phyloP scores from a whole-genome alignment of 2,888 invertebrate genomes.

The Atethmia centrago region DNA sequence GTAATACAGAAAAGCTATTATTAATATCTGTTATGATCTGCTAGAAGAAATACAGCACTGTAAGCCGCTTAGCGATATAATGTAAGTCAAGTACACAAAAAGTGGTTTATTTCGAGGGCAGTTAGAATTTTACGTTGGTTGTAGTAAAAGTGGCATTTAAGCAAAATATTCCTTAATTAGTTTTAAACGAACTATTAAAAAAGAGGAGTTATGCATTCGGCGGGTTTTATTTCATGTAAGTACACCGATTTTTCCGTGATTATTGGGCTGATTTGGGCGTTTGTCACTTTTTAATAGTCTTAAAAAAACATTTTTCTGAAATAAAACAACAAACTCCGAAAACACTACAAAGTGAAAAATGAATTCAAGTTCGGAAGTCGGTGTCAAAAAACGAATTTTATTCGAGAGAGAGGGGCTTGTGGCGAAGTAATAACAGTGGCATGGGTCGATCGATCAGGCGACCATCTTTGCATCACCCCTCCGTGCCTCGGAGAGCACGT shows the following conservation, averaged over 20 bases:
- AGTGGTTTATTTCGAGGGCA: neutral
- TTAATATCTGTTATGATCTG: constrained; percentile 55
- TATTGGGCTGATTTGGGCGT: neutral
- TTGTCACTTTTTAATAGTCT: neutral
- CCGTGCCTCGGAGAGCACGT: too few species aligned
- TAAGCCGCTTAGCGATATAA: constrained; percentile 37
- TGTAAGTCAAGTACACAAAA: constrained; percentile 19
- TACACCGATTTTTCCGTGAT: neutral
- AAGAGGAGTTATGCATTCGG: neutral
- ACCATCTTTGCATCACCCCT: too few species aligned
- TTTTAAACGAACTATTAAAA: neutral
- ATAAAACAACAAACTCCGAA: neutral
- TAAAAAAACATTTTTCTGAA: neutral
- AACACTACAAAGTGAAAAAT: neutral
- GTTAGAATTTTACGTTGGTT: neutral
- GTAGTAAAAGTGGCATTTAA: neutral
- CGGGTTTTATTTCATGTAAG: neutral
- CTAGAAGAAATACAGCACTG: constrained; percentile 38
- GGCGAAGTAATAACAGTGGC: too few species aligned
- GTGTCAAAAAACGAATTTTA: neutral
- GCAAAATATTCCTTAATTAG: neutral
- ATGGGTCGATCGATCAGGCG: too few species aligned
- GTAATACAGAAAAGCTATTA: constrained; percentile 56
- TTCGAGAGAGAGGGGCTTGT: too few species aligned
- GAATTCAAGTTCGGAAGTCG: neutral